Conservation (phyloP, 2,888 invertebrate genomes). For the Agrotis ipsilon region DNA sequence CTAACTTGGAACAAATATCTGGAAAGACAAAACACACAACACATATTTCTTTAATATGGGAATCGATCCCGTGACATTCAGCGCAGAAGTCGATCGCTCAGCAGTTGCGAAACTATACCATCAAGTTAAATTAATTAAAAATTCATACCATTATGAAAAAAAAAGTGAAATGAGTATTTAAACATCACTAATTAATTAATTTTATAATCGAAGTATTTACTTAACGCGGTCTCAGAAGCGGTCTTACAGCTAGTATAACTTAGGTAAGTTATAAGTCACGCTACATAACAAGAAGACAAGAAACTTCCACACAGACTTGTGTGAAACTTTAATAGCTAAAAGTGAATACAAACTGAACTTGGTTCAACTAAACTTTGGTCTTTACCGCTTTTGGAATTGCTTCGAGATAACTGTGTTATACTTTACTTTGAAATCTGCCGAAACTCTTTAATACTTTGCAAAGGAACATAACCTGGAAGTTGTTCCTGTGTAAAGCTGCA, state of each 20-base stretch:
- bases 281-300: constrained; percentile 1
- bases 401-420: constrained; percentile 36
- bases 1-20: no score
- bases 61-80: no score
- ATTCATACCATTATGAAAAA: no score
- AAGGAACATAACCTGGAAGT: constrained; percentile 2
- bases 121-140: no score
- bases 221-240: no score
- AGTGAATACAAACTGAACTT: constrained; percentile 52
- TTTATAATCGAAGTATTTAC: no score
- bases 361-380: constrained; percentile 39
- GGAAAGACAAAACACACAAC: no score
- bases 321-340: constrained; percentile 54
- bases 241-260: not conserved
- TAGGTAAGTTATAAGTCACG: constrained; percentile 8
- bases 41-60: no score
- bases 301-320: constrained; percentile 24
- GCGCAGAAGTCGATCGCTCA: no score
- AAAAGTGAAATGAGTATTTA: no score
- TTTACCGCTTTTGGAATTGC: constrained; percentile 43
- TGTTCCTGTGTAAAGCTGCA: not conserved
- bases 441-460: constrained; percentile 41
- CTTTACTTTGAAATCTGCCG: constrained; percentile 10
- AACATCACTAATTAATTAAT: no score
- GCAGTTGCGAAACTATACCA: no score